These are phyloP conservation scores for Acanthosoma haemorrhoidale DNA, from an alignment of 2,888 invertebrate species.

Conservation along the genomic window DNA sequence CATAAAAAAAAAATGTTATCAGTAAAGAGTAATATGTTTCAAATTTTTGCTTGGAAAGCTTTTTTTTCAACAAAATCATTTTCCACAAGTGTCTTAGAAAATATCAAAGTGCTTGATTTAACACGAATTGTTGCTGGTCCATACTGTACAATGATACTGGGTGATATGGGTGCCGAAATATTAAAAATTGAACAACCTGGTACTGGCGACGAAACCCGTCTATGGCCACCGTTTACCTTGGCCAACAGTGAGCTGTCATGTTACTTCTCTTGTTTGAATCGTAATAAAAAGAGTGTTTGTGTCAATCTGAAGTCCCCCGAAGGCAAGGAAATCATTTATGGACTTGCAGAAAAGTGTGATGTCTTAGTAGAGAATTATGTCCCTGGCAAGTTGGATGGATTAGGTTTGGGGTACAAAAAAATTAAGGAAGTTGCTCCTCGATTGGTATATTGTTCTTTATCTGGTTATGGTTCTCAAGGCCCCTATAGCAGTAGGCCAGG, in stretches of 20 bases:
- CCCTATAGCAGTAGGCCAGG: slow-evolving; percentile 85
- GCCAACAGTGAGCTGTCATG: slow-evolving; percentile 58
- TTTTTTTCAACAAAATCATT: neutral
- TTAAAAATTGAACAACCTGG: slow-evolving; percentile 85
- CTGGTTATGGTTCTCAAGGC: slow-evolving; percentile 84
- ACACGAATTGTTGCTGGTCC: slow-evolving; percentile 90
- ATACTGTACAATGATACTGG: slow-evolving; percentile 87
- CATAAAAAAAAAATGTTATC: neutral
- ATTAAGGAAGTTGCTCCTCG: slow-evolving; percentile 64
- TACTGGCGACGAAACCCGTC: slow-evolving; percentile 78
- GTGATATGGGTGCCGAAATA: slow-evolving; percentile 88
- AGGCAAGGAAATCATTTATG: slow-evolving; percentile 61
- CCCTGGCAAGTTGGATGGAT: slow-evolving; percentile 75
- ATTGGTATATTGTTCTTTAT: slow-evolving; percentile 88
- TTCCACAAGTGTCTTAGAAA: slow-evolving; percentile 49
- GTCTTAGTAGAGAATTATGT: slow-evolving; percentile 90
- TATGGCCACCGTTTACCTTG: slow-evolving; percentile 84
- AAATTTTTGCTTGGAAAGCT: neutral
- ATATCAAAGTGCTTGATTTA: slow-evolving; percentile 70
- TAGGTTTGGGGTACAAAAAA: slow-evolving; percentile 74
- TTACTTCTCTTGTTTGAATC: slow-evolving; percentile 83
- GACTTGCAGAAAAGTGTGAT: slow-evolving; percentile 72
- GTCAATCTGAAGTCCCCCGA: slow-evolving; percentile 69
- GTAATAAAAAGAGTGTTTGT: slow-evolving; percentile 90
- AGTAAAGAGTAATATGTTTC: neutral